Conservation (phyloP, 2,113 vertebrate species). For the Leiothrix lutea region DNA sequence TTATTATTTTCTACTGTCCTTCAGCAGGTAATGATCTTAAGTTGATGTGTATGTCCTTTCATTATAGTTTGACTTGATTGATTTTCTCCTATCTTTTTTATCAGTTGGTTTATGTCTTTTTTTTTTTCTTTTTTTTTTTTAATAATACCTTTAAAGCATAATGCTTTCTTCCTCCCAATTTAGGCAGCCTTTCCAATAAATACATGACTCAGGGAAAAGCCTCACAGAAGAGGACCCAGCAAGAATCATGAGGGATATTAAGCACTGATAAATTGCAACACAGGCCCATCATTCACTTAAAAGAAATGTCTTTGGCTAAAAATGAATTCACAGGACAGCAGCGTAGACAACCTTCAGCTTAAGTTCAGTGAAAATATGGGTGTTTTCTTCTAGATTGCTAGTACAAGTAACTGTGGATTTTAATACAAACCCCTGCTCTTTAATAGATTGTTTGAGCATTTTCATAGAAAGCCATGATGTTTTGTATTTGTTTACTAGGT, state of each 20-base stretch:
- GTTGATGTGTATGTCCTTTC: not conserved
- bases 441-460: constrained; percentile 61
- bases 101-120: not conserved
- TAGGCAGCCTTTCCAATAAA: constrained; percentile 87
- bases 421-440: constrained; percentile 44
- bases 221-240: constrained; percentile 83
- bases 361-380: constrained; percentile 41
- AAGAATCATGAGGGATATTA: constrained; percentile 78
- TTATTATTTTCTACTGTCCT: not conserved
- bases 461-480: constrained; percentile 67
- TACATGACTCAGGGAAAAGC: constrained; percentile 85
- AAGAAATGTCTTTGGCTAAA: constrained; percentile 51
- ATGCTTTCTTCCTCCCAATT: constrained; percentile 43
- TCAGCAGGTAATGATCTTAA: not conserved
- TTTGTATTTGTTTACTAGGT: constrained; percentile 65
- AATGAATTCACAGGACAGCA: constrained; percentile 67
- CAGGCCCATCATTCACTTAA: constrained; percentile 20
- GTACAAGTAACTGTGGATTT: constrained; percentile 50
- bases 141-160: not conserved
- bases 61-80: not conserved
- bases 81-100: not conserved
- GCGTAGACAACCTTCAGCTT: constrained; percentile 56
- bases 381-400: constrained; percentile 62
- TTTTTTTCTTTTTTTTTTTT: not conserved
- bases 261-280: constrained; percentile 52